Percentiles rank a stretch among this genome's conserved stretches.
Conservation (phyloP, 2,888 invertebrate species). For the Oligia latruncula region DNA sequence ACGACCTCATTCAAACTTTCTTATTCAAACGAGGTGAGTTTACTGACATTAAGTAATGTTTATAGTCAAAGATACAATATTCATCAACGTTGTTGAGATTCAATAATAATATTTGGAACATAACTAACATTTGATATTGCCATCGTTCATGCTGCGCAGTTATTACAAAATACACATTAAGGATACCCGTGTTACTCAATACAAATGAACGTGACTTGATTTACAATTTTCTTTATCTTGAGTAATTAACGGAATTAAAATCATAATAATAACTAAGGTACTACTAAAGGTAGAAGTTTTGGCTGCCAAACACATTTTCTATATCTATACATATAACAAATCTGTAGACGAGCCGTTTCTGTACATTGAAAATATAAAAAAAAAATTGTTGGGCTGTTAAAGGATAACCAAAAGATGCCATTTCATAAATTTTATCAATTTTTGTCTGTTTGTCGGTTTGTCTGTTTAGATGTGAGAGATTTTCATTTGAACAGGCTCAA, state of each 20-base stretch:
- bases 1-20: conserved; percentile 73
- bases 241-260: neutral
- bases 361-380: too few relatives aligned
- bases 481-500: too few relatives aligned
- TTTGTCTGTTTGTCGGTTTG: too few relatives aligned
- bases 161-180: conserved; percentile 24
- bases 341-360: too few relatives aligned
- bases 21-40: conserved; percentile 71
- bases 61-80: neutral
- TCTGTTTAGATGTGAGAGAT: too few relatives aligned
- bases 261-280: conserved; percentile 7
- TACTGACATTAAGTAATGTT: conserved; percentile 1
- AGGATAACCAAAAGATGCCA: too few relatives aligned
- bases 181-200: conserved; percentile 19
- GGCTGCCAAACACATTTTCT: neutral
- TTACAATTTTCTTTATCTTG: conserved; percentile 13
- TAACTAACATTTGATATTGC: conserved; percentile 6
- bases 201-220: conserved; percentile 43
- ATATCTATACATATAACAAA: too few relatives aligned
- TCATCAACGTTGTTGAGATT: neutral
- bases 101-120: neutral
- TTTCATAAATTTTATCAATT: too few relatives aligned
- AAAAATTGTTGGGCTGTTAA: too few relatives aligned
- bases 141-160: conserved; percentile 18
- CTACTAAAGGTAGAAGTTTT: neutral